Evolutionary conservation across 2,888 invertebrate genomes (phyloP).

Genomic region (Deladenus siricidicola): DNA sequence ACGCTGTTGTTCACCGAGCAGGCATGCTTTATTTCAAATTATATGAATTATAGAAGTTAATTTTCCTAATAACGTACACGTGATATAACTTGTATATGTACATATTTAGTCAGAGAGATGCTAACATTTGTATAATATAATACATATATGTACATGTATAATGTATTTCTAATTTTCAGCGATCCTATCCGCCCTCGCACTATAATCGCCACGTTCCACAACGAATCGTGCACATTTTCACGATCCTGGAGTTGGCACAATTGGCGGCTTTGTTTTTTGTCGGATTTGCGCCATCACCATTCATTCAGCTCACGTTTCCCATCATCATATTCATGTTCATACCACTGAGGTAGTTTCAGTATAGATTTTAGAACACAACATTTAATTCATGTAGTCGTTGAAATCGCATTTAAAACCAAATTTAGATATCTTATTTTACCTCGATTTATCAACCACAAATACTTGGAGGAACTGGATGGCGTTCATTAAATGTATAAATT

Average conservation of each 20-base stretch:
- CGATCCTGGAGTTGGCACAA: conserved; percentile 57
- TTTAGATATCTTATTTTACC: conserved; percentile 59
- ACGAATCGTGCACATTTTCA: conserved; percentile 58
- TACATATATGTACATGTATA: too few species aligned
- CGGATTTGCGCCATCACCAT: conserved; percentile 56
- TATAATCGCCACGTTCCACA: conserved; percentile 59
- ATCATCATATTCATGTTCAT: conserved; percentile 42
- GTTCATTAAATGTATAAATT: too few species aligned
- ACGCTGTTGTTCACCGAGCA: conserved; percentile 60
- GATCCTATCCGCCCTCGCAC: conserved; percentile 59
- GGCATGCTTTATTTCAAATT: too few species aligned
- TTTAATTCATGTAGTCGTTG: too few species aligned
- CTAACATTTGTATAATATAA: too few species aligned
- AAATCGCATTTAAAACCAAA: not conserved
- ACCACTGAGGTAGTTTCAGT: conserved; percentile 26
- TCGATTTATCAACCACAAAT: conserved; percentile 58
- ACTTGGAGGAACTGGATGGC: conserved; percentile 59
- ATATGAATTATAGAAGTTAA: too few species aligned
- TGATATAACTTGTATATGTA: too few species aligned
- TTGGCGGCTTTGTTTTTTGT: conserved; percentile 42
- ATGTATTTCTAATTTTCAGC: too few species aligned
- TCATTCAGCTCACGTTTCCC: conserved; percentile 46
- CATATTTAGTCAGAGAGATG: too few species aligned
- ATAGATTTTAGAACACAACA: too few species aligned
- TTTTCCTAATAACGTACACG: too few species aligned